Base-by-base conservation (phyloP, 2,797 vertebrate species). In the Falco peregrinus region DNA sequence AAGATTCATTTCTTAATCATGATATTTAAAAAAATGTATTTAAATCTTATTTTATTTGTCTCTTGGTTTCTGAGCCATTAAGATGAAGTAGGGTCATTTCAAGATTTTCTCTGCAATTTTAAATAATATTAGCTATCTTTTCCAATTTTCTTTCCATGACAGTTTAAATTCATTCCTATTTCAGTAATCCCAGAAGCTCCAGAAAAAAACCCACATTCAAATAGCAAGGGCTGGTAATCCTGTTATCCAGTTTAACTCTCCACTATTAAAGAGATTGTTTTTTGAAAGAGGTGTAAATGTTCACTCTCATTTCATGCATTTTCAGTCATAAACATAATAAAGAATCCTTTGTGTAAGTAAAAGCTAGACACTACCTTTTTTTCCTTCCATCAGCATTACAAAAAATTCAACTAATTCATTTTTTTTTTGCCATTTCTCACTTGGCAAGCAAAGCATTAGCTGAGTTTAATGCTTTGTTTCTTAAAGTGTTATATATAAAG, bases 301-400 rank as follows among this genome's bases (percentile, higher is more conserved):
- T 87, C 45, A 47, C 39, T 74, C 56, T 80, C 13, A 45, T 90
- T 86, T 95, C 25, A 73, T 39, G 35, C 37, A 50, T 41, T 86
- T 88, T 94, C 64, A 93, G 39, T 64, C 57, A 95, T 47, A 92
- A 87, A 67, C 88, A 31, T 61, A 54, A 64, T 35, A 81, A 80
- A 83, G 28, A 74, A 71, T n/a, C n/a, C 77, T 84, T 61, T 75
- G 9, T 71, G 19, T 47, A 76, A 71, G 20, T 57, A 85, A 93
- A 53, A 97, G 16, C 17, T 24, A 91, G 50, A 75, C 13, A 7
- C 24, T 75, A 85, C 10, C 3, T 35, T 65, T 80, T 48, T 75
- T 69, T 13, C 16, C 33, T 89, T 94, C 39, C 35, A 78, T 37
- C 43, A 76, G 24, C 37, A 67, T 31, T 81, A 73, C 8, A 47